Conservation (phyloP, 2,113 vertebrate species). For the Corynorhinus townsendii region DNA sequence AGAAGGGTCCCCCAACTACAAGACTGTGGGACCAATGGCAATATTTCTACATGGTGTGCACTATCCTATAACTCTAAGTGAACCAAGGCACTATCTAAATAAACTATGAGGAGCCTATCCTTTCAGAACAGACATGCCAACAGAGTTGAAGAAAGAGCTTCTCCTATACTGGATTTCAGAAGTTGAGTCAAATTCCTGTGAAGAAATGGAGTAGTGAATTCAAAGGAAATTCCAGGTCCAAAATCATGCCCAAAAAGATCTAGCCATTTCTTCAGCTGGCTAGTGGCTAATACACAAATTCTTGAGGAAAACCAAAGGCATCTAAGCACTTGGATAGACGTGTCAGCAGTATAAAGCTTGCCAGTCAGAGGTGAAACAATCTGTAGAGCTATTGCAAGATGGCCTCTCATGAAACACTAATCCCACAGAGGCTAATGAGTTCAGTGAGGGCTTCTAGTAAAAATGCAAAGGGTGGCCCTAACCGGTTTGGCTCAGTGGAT, state of each 20-base stretch:
- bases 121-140: neutral
- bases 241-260: neutral
- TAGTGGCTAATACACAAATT: neutral
- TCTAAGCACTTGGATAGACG: neutral
- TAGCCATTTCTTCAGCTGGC: neutral
- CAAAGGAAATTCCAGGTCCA: neutral
- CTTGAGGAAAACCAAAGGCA: neutral
- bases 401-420: neutral
- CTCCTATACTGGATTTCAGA: neutral
- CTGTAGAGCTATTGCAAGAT: neutral
- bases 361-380: neutral
- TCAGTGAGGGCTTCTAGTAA: neutral
- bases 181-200: neutral
- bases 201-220: conserved; percentile 6
- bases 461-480: neutral
- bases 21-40: neutral
- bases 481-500: too few relatives aligned
- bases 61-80: neutral
- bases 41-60: neutral
- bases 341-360: neutral
- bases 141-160: neutral
- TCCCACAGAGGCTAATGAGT: neutral
- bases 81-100: neutral
- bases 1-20: neutral
- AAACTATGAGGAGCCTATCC: neutral